A percentile compares a stretch with the other conserved stretches of the same genome.
Evolutionary conservation across 2,113 vertebrate species (phyloP).

Genomic region (Crotalus horridus): DNA sequence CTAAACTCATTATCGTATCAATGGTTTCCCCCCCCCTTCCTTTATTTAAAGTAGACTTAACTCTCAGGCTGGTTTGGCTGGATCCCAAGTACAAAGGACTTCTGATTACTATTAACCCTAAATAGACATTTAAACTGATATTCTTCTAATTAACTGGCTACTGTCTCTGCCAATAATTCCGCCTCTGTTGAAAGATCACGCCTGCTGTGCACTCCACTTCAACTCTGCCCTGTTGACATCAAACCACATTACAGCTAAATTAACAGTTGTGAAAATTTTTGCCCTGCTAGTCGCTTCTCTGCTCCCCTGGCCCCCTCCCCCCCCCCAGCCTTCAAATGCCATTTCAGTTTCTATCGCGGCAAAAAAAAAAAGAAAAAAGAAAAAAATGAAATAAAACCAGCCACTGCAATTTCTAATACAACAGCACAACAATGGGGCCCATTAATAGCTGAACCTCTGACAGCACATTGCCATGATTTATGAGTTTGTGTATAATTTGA

Average conservation of each 20-base stretch:
- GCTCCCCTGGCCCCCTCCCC: conserved; percentile 28
- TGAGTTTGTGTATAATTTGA: conserved; percentile 89
- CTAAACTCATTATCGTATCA: conserved; percentile 45
- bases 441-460: conserved; percentile 79
- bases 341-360: conserved; percentile 76
- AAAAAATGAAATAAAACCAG: conserved; percentile 54
- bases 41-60: conserved; percentile 51
- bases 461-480: conserved; percentile 79
- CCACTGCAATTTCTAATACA: conserved; percentile 75
- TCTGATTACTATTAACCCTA: conserved; percentile 74
- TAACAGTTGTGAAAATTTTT: conserved; percentile 78
- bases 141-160: conserved; percentile 76
- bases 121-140: conserved; percentile 75
- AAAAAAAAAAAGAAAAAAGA: neutral
- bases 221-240: conserved; percentile 75
- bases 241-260: conserved; percentile 76
- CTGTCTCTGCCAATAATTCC: conserved; percentile 68
- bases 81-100: conserved; percentile 56
- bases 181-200: conserved; percentile 69
- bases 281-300: conserved; percentile 46
- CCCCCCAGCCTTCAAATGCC: conserved; percentile 74
- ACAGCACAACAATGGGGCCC: conserved; percentile 77
- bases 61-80: conserved; percentile 56
- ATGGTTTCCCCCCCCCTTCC: neutral
- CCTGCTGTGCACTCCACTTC: conserved; percentile 63